phyloP scores from a whole-genome alignment of 1,140 invertebrate species.

The Drosophila bifasciata region DNA sequence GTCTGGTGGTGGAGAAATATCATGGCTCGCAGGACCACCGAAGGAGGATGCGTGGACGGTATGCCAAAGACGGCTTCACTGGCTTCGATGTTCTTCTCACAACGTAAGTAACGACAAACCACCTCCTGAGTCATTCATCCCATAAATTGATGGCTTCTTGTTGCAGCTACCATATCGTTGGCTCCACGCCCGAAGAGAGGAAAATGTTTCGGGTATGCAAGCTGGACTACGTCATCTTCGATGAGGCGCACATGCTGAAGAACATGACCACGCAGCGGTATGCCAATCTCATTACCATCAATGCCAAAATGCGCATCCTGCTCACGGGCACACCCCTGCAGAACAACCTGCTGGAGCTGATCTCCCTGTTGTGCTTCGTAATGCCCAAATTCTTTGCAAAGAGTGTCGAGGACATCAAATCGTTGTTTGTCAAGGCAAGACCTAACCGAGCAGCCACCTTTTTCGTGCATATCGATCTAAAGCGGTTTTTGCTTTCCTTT shows the following conservation, averaged over 20 bases:
- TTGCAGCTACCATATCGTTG: constrained; percentile 89
- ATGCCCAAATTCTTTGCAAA: constrained; percentile 97
- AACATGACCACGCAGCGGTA: constrained; percentile 97
- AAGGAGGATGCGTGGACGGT: constrained; percentile 89
- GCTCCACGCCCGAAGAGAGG: constrained; percentile 93
- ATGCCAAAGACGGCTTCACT: constrained; percentile 90
- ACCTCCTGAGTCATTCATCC: background rate
- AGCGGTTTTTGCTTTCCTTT: background rate
- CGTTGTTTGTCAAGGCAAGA: constrained; percentile 90
- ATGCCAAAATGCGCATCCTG: constrained; percentile 92
- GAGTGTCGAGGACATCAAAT: constrained; percentile 94
- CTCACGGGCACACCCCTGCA: constrained; percentile 97
- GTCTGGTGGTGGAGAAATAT: constrained; percentile 92
- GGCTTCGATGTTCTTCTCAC: constrained; percentile 94
- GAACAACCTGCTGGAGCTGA: constrained; percentile 97
- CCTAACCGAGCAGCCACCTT: rapidly evolving
- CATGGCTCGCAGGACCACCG: constrained; percentile 95
- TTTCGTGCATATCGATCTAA: too few relatives aligned
- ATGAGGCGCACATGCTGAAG: constrained; percentile 99
- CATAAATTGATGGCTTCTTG: background rate
- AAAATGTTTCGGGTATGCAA: constrained; percentile 95
- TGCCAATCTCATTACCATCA: constrained; percentile 94
- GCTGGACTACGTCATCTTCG: constrained; percentile 97
- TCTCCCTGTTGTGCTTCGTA: constrained; percentile 97
- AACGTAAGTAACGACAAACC: constrained; percentile 85